A percentile compares a stretch with the other conserved stretches of the same genome.
phyloP scores from a whole-genome alignment of 2,888 invertebrate genomes.

The Drosophila differens region DNA sequence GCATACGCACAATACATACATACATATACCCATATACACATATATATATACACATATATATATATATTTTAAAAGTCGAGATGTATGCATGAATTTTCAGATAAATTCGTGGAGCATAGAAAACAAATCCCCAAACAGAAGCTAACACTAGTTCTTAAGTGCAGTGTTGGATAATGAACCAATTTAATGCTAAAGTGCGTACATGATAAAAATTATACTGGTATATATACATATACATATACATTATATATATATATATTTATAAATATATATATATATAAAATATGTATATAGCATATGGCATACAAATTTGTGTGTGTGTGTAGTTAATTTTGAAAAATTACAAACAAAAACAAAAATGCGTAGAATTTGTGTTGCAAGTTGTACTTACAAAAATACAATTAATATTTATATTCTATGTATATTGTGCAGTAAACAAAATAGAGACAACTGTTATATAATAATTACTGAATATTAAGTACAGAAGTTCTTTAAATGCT shows the following conservation, averaged over 20 bases:
- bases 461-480: conserved; percentile 35
- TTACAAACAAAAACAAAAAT: conserved; percentile 1
- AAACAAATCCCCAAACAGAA: conserved; percentile 16
- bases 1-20: conserved; percentile 18
- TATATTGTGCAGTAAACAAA: conserved; percentile 19
- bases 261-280: conserved; percentile 7
- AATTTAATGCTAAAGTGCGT: conserved; percentile 42
- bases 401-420: conserved; percentile 31
- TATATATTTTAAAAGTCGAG: conserved; percentile 39
- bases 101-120: conserved; percentile 2
- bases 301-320: conserved; percentile 29
- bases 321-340: conserved; percentile 42
- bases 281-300: conserved; percentile 11
- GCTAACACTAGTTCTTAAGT: conserved; percentile 60
- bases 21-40: conserved; percentile 23
- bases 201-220: conserved; percentile 5
- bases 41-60: conserved; percentile 13
- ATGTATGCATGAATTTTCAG: conserved; percentile 22
- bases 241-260: conserved; percentile 8
- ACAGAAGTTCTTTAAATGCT: conserved; percentile 50
- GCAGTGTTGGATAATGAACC: conserved; percentile 48
- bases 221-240: conserved; percentile 1
- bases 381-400: conserved; percentile 29
- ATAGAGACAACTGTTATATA: conserved; percentile 29
- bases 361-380: conserved; percentile 53